Percentiles rank a stretch among this genome's conserved stretches.
phyloP scores from a whole-genome alignment of 1,140 invertebrate species.

The Microplitis demolitor region DNA sequence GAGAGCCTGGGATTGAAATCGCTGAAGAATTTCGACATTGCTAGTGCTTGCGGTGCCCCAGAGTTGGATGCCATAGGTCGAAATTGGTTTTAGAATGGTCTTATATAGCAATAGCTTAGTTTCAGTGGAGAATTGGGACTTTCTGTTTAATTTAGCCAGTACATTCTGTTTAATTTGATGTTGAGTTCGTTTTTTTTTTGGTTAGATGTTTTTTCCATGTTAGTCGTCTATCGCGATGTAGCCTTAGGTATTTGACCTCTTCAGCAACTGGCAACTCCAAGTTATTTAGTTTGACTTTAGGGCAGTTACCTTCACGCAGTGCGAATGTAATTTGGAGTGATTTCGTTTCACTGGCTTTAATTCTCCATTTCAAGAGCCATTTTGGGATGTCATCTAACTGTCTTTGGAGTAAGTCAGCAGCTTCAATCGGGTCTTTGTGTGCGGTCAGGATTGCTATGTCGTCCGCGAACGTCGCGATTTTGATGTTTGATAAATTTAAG shows the following conservation, averaged over 20 bases:
- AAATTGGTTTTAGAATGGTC: neutral
- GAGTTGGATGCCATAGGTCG: neutral
- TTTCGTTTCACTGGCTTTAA: slow-evolving; percentile 36
- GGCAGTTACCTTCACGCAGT: neutral
- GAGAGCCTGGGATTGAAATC: too few species aligned
- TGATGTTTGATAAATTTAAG: slow-evolving; percentile 9
- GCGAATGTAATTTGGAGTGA: neutral
- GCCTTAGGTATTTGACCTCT: neutral
- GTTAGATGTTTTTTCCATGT: neutral
- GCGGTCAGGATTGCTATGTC: slow-evolving; percentile 34
- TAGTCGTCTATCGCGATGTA: neutral
- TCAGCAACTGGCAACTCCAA: neutral
- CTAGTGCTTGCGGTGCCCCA: too few species aligned
- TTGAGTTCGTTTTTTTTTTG: neutral
- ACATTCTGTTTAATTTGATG: neutral
- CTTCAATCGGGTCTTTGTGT: slow-evolving; percentile 2
- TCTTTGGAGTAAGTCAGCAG: neutral
- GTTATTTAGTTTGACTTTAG: neutral
- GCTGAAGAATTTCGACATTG: too few species aligned
- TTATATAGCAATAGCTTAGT: neutral
- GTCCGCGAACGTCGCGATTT: slow-evolving; percentile 38
- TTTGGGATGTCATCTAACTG: neutral
- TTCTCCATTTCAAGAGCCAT: slow-evolving; percentile 41
- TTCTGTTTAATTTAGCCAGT: neutral
- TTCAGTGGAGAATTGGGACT: neutral